Conservation (phyloP, 2,888 invertebrate genomes). For the Muscina levida region DNA sequence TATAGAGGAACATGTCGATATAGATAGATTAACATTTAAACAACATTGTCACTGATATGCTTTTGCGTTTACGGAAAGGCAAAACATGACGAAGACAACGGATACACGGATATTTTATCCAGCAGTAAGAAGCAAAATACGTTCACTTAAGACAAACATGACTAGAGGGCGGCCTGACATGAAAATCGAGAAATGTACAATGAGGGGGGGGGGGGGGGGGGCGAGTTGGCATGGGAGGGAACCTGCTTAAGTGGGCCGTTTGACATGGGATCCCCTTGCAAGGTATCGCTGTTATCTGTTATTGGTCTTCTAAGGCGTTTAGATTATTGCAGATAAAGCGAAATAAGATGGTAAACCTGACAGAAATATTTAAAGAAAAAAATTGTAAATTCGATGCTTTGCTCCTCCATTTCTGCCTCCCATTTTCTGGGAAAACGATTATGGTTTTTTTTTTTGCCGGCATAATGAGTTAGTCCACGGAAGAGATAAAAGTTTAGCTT, state of each 20-base stretch:
- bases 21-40: constrained; percentile 39
- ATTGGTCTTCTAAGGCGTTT: constrained; percentile 47
- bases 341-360: constrained; percentile 35
- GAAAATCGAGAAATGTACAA: constrained; percentile 16
- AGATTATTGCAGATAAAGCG: constrained; percentile 45
- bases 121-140: constrained; percentile 7
- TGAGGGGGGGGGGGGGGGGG: neutral
- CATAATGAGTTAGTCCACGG: constrained; percentile 40
- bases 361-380: constrained; percentile 18
- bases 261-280: constrained; percentile 38
- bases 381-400: constrained; percentile 26
- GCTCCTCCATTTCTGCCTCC: too few relatives aligned
- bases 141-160: constrained; percentile 32
- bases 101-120: constrained; percentile 17
- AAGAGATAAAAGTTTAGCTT: constrained; percentile 54
- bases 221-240: neutral
- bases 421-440: constrained; percentile 3
- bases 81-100: constrained; percentile 28
- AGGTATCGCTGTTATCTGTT: constrained; percentile 41
- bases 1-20: constrained; percentile 19
- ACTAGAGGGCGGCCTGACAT: constrained; percentile 31
- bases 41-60: constrained; percentile 34
- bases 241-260: constrained; percentile 41
- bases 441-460: neutral
- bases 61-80: neutral